Base-by-base conservation (phyloP, 2,113 vertebrate species). In the Martes martes region DNA sequence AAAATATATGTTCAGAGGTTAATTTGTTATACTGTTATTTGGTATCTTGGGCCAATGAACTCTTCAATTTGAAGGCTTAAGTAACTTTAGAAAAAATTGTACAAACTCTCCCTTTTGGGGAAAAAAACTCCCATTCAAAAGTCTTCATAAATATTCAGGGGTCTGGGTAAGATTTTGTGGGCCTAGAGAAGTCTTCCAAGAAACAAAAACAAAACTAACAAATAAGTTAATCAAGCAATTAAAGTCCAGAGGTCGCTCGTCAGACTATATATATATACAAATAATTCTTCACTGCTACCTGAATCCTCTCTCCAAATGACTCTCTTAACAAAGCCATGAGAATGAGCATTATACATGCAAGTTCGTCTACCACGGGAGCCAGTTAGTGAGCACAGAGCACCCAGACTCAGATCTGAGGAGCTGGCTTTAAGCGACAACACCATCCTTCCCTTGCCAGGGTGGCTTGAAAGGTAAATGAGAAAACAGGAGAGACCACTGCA, bases 21-120 rank as follows among this genome's bases (percentile, higher is more conserved):
- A 98, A 98, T 97, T 98, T 89, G 97, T 87, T 86, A 89, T 97
- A 97, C 45, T 97, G 93, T 96, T 98, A 97, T 97, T 97, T 96
- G 94, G 50, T 73, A 92, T 18, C 97, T 95, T 23, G 63, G 31
- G 16, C 23, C 69, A 82, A 85, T 80, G 39, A 96, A 89, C 69
- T 96, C 89, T 14, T 28, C 15, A 73, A 39, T 88, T 61, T 0
- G 2, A 96, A 98, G 16, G 83, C 11, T 95, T 78, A 91, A 78
- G 28, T 83, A 3, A n/a, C 50, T 82, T 84, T 33, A 91, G 84
- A 33, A 96, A 95, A 95, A 95, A 95, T 23, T 94, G 6, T 42
- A 82, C 13, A 96, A 94, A 50, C 33, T 45, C 94, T 36, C 15
- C 11, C 63, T 45, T 36, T 42, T 52, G 26, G n/a, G 18, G 45